Evolutionary conservation across 2,888 invertebrate species (phyloP), one percentile per base, ranked within the genome.

Genomic region (Ganaspis brasiliensis): DNA sequence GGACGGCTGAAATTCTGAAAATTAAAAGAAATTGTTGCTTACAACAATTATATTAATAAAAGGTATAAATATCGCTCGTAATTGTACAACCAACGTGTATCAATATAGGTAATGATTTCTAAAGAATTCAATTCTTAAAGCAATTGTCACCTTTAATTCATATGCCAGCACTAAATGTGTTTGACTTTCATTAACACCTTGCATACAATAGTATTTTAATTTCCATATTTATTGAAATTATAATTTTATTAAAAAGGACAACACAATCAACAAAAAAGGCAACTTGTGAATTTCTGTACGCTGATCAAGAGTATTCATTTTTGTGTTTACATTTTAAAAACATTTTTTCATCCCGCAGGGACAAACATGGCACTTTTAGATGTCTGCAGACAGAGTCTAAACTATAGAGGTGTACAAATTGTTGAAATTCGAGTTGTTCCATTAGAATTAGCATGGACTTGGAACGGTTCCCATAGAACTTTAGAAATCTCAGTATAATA

Each of bases 51-150:
- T 31, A 31, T 31, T 31, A 31, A 31, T 31, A 31, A 31, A 31
- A 31, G 2, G 6, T 31, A 31, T 31, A 31, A 31, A 31, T n/a
- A 31, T 31, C 31, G 12, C 72, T 67, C 45, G 35, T 49, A 67
- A n/a, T n/a, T 76, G 37, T 76, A 74, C 74, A 72, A 70, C 19
- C 55, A 52, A 61, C 63, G 76, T 76, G 74, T 75, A 73, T 77
- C 77, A 77, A 74, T 75, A 73, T 77, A 73, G 57, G 76, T 79
- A 67, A n/a, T 21, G 21, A 49, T 45, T 45, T 45, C 67, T 24
- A 67, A 67, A 67, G 40, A 14, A 61, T 45, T 45, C 31, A 31
- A 6, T 31, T 45, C 40, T 45, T n/a, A 67, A 45, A 14, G 21
- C 45, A 45, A 9, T 67, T 67, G 24, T 21, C 40, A 67, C 67